Evolutionary conservation across 2,113 vertebrate genomes (phyloP).

Genomic region (Fukomys damarensis): DNA sequence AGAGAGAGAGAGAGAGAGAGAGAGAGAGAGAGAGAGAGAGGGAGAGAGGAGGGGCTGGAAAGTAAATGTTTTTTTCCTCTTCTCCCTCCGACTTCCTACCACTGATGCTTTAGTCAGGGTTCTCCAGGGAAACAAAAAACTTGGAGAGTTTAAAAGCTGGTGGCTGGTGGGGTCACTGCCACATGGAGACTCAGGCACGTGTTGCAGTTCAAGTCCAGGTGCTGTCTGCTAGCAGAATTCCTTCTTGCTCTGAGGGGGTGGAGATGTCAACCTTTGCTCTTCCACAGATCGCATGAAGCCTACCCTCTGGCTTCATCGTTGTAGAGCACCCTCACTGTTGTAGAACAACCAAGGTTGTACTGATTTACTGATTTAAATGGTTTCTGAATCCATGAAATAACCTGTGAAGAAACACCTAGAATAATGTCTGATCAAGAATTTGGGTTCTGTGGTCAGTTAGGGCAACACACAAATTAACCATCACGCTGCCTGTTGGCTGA

Average conservation of each 20-base stretch:
- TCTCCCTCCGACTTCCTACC: neutral
- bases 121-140: neutral
- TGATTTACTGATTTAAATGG: neutral
- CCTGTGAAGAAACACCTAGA: conserved; percentile 2
- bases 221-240: neutral
- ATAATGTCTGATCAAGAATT: neutral
- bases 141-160: neutral
- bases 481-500: too few relatives aligned
- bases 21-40: too few relatives aligned
- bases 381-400: neutral
- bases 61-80: neutral
- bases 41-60: neutral
- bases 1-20: too few relatives aligned
- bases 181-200: neutral
- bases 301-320: neutral
- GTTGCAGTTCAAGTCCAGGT: neutral
- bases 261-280: neutral
- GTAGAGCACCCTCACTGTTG: neutral
- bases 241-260: neutral
- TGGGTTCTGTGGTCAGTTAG: neutral
- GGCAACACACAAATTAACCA: neutral
- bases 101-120: neutral
- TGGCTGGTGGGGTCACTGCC: neutral
- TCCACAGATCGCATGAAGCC: neutral
- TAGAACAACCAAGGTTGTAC: neutral